phyloP scores from a whole-genome alignment of 2,113 vertebrate genomes.

The Symphodus melops region DNA sequence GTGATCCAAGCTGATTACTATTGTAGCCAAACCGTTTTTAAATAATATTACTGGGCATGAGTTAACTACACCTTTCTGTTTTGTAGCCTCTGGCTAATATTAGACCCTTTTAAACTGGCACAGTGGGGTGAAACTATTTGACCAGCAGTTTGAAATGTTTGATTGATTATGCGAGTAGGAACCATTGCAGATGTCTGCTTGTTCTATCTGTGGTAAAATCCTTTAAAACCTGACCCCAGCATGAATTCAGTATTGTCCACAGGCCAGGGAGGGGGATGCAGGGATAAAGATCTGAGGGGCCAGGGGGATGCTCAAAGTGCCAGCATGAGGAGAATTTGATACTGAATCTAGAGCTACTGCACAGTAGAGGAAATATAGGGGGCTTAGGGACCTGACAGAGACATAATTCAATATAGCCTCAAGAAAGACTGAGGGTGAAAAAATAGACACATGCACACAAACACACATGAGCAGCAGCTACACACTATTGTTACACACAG shows the following conservation, averaged over 20 bases:
- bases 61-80: conserved; percentile 7
- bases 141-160: conserved; percentile 36
- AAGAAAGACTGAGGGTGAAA: conserved; percentile 66
- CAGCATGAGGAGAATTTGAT: conserved; percentile 80
- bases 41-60: conserved; percentile 29
- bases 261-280: conserved; percentile 57
- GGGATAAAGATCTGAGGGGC: conserved; percentile 79
- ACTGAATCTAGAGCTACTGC: conserved; percentile 74
- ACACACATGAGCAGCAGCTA: conserved; percentile 32
- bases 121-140: conserved; percentile 31
- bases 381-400: conserved; percentile 80
- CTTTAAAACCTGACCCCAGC: conserved; percentile 59
- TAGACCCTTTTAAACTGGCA: neutral
- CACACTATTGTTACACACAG: conserved; percentile 17
- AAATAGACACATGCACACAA: conserved; percentile 24
- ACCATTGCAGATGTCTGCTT: conserved; percentile 40
- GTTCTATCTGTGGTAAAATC: conserved; percentile 53
- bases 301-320: conserved; percentile 74
- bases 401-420: conserved; percentile 82
- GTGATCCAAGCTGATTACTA: conserved; percentile 46
- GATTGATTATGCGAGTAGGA: conserved; percentile 58
- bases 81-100: neutral
- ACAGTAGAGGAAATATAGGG: conserved; percentile 78
- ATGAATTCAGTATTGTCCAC: conserved; percentile 71
- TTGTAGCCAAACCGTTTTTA: conserved; percentile 38